Percentiles rank a stretch among this genome's conserved stretches.
Conservation (phyloP, 2,113 vertebrate genomes). For the Chaetodon auriga region DNA sequence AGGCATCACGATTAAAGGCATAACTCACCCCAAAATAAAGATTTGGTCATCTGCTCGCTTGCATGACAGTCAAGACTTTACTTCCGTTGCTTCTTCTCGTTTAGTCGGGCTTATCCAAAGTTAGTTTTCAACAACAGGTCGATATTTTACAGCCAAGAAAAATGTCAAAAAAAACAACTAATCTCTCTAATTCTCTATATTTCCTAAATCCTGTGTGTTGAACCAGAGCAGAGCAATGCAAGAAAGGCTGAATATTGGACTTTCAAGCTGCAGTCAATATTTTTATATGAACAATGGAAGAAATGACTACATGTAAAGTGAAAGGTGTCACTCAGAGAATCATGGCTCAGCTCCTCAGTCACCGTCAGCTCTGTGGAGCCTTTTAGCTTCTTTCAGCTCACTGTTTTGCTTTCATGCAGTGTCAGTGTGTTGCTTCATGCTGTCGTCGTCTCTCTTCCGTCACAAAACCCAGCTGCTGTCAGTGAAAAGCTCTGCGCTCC, state of each 20-base stretch:
- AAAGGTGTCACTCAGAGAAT: background rate
- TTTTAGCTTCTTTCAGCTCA: background rate
- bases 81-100: background rate
- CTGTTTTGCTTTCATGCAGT: conserved; percentile 1
- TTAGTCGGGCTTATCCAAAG: background rate
- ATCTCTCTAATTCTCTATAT: background rate
- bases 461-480: background rate
- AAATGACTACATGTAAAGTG: background rate
- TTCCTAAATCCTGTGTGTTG: background rate
- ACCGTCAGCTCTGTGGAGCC: background rate
- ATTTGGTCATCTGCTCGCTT: conserved; percentile 37
- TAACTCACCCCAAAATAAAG: conserved; percentile 53
- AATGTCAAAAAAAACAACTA: background rate
- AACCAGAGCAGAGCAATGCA: background rate
- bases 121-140: background rate
- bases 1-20: conserved; percentile 44
- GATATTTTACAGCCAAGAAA: background rate
- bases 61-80: background rate
- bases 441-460: background rate
- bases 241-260: background rate
- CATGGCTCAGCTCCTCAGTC: no score
- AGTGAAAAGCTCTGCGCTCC: background rate
- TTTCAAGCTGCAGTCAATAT: background rate
- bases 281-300: background rate
- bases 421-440: background rate